Conservation (phyloP, 2,888 invertebrate species). For the Leucozona laternaria region DNA sequence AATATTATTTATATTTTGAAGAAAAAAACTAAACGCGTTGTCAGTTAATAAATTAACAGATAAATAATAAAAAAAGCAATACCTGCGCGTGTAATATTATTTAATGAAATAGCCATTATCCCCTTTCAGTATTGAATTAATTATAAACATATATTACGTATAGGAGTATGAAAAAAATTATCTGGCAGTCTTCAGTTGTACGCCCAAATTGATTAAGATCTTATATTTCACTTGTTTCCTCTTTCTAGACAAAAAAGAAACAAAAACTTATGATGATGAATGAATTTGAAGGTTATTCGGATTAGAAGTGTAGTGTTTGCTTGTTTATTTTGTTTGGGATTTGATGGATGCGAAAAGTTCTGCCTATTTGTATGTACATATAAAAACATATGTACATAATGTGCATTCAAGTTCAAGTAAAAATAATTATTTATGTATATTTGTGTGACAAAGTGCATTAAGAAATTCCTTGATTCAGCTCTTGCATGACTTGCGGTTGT, state of each 20-base stretch:
- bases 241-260: background rate
- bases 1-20: background rate
- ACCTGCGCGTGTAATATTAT: background rate
- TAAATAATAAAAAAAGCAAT: background rate
- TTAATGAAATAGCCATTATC: background rate
- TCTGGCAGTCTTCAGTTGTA: background rate
- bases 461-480: background rate
- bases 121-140: background rate
- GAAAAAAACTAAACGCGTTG: background rate
- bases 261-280: slow-evolving; percentile 1
- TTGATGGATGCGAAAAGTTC: slow-evolving; percentile 5
- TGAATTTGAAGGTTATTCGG: slow-evolving; percentile 9
- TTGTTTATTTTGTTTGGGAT: background rate
- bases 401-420: slow-evolving; percentile 28
- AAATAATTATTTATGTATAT: background rate
- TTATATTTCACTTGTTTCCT: slow-evolving; percentile 14
- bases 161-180: background rate
- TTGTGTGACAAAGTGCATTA: background rate
- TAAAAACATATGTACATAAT: too few species aligned
- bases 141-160: background rate
- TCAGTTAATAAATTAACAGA: background rate
- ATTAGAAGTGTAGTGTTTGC: background rate
- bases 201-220: slow-evolving; percentile 19
- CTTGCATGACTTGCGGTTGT: background rate
- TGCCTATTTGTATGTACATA: too few species aligned